Base-by-base conservation (phyloP, 1,140 invertebrate genomes). In the Parasteatoda tepidariorum region DNA sequence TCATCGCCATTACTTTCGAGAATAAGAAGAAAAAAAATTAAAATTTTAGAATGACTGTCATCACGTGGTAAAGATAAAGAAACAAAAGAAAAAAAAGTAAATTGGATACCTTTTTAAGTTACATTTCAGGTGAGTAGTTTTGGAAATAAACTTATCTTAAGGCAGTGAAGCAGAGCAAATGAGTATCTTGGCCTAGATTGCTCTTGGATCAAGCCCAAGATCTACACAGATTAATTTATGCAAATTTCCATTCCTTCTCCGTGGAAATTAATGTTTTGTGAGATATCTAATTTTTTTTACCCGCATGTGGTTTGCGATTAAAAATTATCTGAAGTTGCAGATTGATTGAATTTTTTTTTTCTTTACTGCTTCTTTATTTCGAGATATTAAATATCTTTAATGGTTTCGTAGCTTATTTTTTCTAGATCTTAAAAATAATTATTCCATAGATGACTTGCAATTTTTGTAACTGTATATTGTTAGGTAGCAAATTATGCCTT, bases 61-160 rank as follows among this genome's bases (percentile, higher is more conserved):
- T 38, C 18, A 15, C 22, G 6, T 24, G 13, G 22, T 41, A 2
- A 15, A 24, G 34, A 48, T 4, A 18, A 48, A 48, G 38, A 48
- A 48, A 48, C 38, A 48, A 48, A 48, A 13, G 4, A 18, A 2
- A 48, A n/a, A 18, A 48, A 48, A 48, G 9, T 48, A 48, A 13
- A 48, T 48, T 18, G 38, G 1, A 4, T 4, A 24, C 6, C 9
- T 68, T 31, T 22, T n/a, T 55, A 22, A 57, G 22, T 71, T 71
- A 55, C n/a, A 54, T 55, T 71, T 71, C 30, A 57, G 41, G 30
- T 6, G 68, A 18, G 30, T 71, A 28, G 54, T 59, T 61, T 33
- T 74, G 31, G 61, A 74, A 74, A 74, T 74, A 74, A 74, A 74
- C 33, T 74, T 71, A 71, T 71, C 41, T 71, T 38, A 18, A 38